Evolutionary conservation across 2,113 vertebrate species (phyloP), one percentile per base, ranked within the genome.

Genomic region (Galbula dea): DNA sequence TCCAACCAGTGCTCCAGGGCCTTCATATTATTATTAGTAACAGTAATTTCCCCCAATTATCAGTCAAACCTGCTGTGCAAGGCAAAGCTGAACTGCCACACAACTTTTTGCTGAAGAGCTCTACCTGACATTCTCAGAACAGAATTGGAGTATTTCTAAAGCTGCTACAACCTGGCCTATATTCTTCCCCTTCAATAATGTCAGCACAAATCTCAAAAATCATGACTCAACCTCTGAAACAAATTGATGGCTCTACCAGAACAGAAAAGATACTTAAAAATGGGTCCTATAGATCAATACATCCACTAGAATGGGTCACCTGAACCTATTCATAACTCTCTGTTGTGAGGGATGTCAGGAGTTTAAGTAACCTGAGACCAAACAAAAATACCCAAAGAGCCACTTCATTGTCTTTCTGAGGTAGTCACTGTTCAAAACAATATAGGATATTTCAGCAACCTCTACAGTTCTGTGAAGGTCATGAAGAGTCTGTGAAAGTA

Each of bases 381-480:
- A 86, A 96, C 54, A 95, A 97, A 97, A 97, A 96, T 29, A 12
- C 92, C 85, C 59, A 39, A 68, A 89, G 75, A 96, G 79, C 96
- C 93, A 95, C 73, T 74, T 96, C 63, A 62, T 43, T 91, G 67
- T 68, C 71, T 97, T 95, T 94, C 94, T 93, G 83, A 96, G 90
- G 90, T 81, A 83, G 73, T 93, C 78, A 69, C 63, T 96, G 69
- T 95, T 72, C 20, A 69, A n/a, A 94, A 76, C 23, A 81, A 49
- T 30, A 63, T 3, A 66, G 71, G 48, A 88, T 80, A 92, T 91
- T 96, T 95, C 93, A 94, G 65, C 79, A 97, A 88, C 83, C 91
- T 97, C 86, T 96, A 92, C 83, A 90, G 89, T 95, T 91, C 59
- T 93, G 81, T 93, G 92, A 97, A 97, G 95, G 93, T 97, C 96